Evolutionary conservation across 2,797 vertebrate genomes (phyloP).

Genomic region (Lepilemur ruficaudatus): DNA sequence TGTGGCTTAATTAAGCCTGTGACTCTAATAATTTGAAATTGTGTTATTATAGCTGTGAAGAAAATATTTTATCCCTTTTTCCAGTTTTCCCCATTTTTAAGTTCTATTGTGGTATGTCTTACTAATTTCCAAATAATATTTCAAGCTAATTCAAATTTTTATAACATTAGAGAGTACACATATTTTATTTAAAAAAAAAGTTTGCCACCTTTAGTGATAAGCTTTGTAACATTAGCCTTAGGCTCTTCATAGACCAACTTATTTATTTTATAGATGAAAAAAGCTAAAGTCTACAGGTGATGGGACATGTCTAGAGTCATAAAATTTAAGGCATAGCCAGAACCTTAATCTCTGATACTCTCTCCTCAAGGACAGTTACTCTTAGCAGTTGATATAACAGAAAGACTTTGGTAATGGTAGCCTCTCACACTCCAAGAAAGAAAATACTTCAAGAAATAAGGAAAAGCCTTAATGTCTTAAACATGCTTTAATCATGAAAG

Average conservation of each 20-base stretch:
- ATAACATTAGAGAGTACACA: neutral
- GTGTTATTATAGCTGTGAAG: neutral
- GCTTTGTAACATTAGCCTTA: neutral
- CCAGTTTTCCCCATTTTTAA: neutral
- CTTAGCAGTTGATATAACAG: neutral
- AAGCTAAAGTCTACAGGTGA: neutral
- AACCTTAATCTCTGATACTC: neutral
- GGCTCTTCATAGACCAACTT: neutral
- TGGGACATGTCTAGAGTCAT: neutral
- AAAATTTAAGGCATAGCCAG: neutral
- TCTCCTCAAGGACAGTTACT: neutral
- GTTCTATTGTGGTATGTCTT: neutral
- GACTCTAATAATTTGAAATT: neutral
- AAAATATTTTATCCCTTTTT: neutral
- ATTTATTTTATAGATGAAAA: neutral
- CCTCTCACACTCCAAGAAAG: neutral
- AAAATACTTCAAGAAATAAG: neutral
- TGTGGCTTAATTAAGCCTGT: neutral
- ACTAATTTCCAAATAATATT: constrained; percentile 5
- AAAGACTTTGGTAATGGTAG: neutral
- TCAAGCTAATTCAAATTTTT: constrained; percentile 28
- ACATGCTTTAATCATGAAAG: neutral
- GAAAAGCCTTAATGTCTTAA: neutral
- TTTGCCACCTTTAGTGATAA: neutral
- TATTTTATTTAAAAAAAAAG: constrained; percentile 1